phyloP scores from a whole-genome alignment of 2,113 vertebrate genomes.

The Sclerurus mexicanus region DNA sequence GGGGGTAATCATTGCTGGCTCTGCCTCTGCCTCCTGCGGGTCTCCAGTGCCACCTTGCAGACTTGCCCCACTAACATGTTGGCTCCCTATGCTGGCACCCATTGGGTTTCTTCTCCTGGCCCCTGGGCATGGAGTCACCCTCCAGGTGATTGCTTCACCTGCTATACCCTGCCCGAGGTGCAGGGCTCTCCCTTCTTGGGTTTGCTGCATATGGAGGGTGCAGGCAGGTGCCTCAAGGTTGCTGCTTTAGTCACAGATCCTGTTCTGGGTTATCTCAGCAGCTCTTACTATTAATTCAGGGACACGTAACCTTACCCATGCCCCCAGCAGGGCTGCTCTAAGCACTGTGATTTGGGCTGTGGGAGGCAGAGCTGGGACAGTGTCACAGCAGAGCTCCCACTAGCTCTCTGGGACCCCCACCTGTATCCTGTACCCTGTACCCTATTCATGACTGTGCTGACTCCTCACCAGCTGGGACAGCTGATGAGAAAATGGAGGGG shows the following conservation, averaged over 20 bases:
- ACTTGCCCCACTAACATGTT: not conserved
- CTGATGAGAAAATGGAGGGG: not conserved
- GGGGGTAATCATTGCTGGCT: fast-evolving
- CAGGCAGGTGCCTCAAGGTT: not conserved
- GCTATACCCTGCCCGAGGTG: fast-evolving
- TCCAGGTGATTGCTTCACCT: not conserved
- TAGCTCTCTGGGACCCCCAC: not conserved
- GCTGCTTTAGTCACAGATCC: not conserved
- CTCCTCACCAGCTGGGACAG: not conserved
- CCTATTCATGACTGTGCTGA: not conserved
- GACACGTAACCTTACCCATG: not conserved
- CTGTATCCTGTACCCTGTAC: not conserved
- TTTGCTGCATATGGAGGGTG: not conserved
- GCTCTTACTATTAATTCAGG: not conserved
- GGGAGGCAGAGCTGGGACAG: not conserved
- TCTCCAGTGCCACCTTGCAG: not conserved
- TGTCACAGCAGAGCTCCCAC: not conserved
- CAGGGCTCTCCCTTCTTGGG: not conserved
- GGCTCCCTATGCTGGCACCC: fast-evolving
- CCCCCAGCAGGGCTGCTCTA: not conserved
- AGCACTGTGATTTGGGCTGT: not conserved
- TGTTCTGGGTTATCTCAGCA: not conserved
- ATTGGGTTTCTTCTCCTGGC: not conserved
- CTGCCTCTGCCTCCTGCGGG: not conserved
- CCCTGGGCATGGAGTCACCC: not conserved